Evolutionary conservation across 2,113 vertebrate genomes (phyloP), one percentile per base, ranked within the genome.

Genomic region (Xiphophorus couchianus): DNA sequence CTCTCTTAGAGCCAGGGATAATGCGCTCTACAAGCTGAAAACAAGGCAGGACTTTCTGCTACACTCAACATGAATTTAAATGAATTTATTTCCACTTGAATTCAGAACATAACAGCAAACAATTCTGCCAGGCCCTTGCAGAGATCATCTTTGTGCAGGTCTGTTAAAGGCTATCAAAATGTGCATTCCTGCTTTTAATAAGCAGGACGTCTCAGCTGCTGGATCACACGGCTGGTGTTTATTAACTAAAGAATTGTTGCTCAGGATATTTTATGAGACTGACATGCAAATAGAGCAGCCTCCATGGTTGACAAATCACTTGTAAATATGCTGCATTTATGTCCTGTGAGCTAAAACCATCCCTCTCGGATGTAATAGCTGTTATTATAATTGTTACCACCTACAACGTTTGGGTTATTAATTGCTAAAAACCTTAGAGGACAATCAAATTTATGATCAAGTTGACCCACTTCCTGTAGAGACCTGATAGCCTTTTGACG

Each of bases 1-100:
- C 22, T 73, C 76, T 31, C 61, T 48, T 48, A 48, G 44, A 48
- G 44, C 44, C 44, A 19, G 30, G 22, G n/a, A 44, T 69, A 69
- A 77, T 70, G 48, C 54, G 63, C 71, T 31, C 7, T 1, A 28
- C 58, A 63, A 11, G 60, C 28, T 64, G 66, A 83, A 85, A 76
- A 64, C 29, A 39, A 62, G 60, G 71, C 39, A 42, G n/a, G 29
- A 73, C 15, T 71, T 25, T 76, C 37, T 10, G 28, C n/a, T 58
- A 30, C 48, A 28, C 13, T 28, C 29, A 42, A 37, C 35, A n/a
- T 51, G 19, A n/a, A 22, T n/a, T 17, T 7, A 10, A 12, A 73
- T 68, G 25, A 12, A 39, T 66, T 71, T 60, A 13, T 37, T 5
- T 42, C 35, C 66, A 11, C 51, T 78, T 63, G 13, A 10, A 28